Percentiles rank a stretch among this genome's conserved stretches.
Evolutionary conservation across 2,888 invertebrate genomes (phyloP).

Genomic region (Yponomeuta plumbellus): DNA sequence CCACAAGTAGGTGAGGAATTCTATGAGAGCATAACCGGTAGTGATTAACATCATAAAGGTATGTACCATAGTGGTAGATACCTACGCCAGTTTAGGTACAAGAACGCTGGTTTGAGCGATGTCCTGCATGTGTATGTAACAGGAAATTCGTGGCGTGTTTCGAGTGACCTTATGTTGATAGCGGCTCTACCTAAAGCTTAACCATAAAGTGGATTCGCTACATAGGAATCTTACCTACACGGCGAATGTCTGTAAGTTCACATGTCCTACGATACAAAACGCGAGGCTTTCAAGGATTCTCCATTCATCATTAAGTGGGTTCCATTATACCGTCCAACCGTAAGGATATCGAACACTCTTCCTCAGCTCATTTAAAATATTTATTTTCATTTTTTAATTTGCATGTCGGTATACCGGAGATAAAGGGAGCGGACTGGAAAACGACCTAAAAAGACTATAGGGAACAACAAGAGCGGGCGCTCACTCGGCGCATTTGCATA

Average conservation of each 20-base stretch:
- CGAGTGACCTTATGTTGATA: background rate
- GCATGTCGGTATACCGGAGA: constrained; percentile 68
- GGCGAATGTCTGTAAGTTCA: background rate
- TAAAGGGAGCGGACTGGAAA: constrained; percentile 61
- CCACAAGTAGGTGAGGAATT: background rate
- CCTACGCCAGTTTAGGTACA: background rate
- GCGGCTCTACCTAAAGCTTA: constrained; percentile 1
- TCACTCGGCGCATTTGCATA: constrained; percentile 70
- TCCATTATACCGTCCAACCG: constrained; percentile 53
- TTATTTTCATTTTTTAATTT: constrained; percentile 59
- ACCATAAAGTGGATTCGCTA: background rate
- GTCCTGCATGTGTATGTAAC: background rate
- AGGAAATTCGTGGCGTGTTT: background rate
- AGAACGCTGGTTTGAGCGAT: background rate
- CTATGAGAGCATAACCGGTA: background rate
- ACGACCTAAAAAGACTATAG: constrained; percentile 59
- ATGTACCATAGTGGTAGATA: background rate
- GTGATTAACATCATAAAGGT: background rate
- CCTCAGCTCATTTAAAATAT: constrained; percentile 65
- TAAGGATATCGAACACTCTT: constrained; percentile 67
- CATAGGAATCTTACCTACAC: background rate
- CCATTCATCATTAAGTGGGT: constrained; percentile 65
- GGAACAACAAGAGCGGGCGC: constrained; percentile 70
- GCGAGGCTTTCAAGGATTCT: constrained; percentile 46
- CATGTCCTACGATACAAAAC: constrained; percentile 37